phyloP scores from a whole-genome alignment of 2,888 invertebrate genomes.

The Lepidocyrtinus sp. region DNA sequence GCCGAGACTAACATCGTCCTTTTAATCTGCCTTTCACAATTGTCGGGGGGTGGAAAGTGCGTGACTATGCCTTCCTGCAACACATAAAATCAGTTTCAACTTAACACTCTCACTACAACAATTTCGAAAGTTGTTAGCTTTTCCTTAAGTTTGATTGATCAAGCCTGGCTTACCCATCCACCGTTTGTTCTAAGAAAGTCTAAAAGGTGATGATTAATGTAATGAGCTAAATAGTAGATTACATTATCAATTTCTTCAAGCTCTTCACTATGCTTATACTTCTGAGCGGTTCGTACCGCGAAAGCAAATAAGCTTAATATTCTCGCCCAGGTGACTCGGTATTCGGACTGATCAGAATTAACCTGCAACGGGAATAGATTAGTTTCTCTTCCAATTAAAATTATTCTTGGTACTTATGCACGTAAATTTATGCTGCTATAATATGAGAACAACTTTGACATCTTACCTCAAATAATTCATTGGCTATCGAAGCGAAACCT shows the following conservation, averaged over 20 bases:
- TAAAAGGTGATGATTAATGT: conserved; percentile 73
- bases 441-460: too few species aligned
- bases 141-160: conserved; percentile 23
- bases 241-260: conserved; percentile 68
- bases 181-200: conserved; percentile 74
- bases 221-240: conserved; percentile 73
- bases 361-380: conserved; percentile 43
- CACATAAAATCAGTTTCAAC: neutral
- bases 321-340: conserved; percentile 73
- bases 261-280: conserved; percentile 71
- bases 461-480: conserved; percentile 73
- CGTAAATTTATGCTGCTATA: neutral
- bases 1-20: conserved; percentile 68
- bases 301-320: conserved; percentile 74
- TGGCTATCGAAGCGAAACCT: conserved; percentile 71
- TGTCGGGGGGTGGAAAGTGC: conserved; percentile 63
- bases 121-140: neutral
- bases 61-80: conserved; percentile 69
- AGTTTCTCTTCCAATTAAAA: neutral
- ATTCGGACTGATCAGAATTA: conserved; percentile 30
- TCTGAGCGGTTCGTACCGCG: conserved; percentile 73
- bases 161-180: conserved; percentile 73
- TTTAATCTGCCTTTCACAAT: conserved; percentile 59
- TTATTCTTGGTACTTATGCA: neutral
- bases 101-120: conserved; percentile 6